These are phyloP conservation scores for Scotopteryx bipunctaria DNA, from an alignment of 2,888 invertebrate species.

Conservation along the genomic window DNA sequence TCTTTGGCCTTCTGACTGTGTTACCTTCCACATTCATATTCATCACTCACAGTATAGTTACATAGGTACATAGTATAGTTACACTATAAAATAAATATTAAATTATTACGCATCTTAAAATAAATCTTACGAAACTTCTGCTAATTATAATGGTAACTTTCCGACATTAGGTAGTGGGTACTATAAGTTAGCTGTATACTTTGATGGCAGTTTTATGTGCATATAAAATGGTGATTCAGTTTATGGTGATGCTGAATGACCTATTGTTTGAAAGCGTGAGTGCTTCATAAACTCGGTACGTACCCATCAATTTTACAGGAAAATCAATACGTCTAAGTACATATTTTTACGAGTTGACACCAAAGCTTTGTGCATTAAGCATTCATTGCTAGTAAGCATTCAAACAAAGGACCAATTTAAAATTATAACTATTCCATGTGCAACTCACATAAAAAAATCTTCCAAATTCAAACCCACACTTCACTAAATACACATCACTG, in stretches of 20 bases:
- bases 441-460: constrained; percentile 12
- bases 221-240: constrained; percentile 39
- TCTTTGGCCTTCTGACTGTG: too few relatives aligned
- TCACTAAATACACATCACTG: constrained; percentile 27
- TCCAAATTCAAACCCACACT: constrained; percentile 16
- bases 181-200: background rate
- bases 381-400: background rate
- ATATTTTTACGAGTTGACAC: constrained; percentile 26
- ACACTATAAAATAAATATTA: too few relatives aligned
- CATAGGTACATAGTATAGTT: background rate
- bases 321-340: constrained; percentile 48
- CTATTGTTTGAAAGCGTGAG: constrained; percentile 49
- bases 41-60: too few relatives aligned
- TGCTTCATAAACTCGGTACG: constrained; percentile 46
- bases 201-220: constrained; percentile 30
- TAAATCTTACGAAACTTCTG: too few relatives aligned
- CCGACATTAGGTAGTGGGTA: too few relatives aligned
- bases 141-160: too few relatives aligned
- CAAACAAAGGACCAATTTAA: background rate
- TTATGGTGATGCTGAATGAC: constrained; percentile 43
- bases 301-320: constrained; percentile 43
- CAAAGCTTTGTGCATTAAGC: background rate
- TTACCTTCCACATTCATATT: too few relatives aligned
- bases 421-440: background rate
- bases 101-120: too few relatives aligned